A percentile compares a stretch with the other conserved stretches of the same genome.
Evolutionary conservation across 2,113 vertebrate species (phyloP).

Genomic region (Vicugna pacos): DNA sequence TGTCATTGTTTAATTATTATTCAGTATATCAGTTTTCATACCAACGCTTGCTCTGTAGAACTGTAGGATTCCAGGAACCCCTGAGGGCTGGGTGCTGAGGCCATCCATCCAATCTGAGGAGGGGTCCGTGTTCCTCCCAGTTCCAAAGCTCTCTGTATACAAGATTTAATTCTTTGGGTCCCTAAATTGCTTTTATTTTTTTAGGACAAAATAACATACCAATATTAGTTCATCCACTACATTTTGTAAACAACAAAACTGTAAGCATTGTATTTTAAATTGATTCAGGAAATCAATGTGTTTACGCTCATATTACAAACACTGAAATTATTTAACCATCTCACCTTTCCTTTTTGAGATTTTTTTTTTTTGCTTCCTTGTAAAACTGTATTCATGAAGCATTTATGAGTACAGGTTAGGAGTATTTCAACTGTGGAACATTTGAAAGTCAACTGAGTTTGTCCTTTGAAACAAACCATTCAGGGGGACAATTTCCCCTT

Average conservation of each 20-base stretch:
- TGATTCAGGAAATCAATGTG: neutral
- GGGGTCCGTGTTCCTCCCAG: neutral
- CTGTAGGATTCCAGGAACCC: neutral
- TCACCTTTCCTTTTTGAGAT: neutral
- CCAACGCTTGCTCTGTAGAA: neutral
- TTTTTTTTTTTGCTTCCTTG: neutral
- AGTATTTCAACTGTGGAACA: neutral
- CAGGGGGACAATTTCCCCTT: neutral
- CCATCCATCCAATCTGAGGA: neutral
- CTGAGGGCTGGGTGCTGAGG: neutral
- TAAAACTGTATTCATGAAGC: neutral
- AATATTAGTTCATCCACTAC: neutral
- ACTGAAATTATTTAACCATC: slow-evolving; percentile 14
- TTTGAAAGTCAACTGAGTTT: neutral
- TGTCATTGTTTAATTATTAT: neutral
- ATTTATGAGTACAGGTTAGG: neutral
- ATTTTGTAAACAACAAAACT: slow-evolving; percentile 38
- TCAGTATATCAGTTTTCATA: neutral
- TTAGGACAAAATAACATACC: slow-evolving; percentile 12
- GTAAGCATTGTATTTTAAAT: neutral
- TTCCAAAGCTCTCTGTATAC: neutral
- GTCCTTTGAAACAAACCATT: slow-evolving; percentile 40
- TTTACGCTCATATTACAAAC: neutral
- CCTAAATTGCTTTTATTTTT: neutral
- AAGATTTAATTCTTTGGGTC: neutral